A percentile compares a stretch with the other conserved stretches of the same genome.
Conservation (phyloP, 2,797 vertebrate genomes). For the Lophotriccus pileatus region DNA sequence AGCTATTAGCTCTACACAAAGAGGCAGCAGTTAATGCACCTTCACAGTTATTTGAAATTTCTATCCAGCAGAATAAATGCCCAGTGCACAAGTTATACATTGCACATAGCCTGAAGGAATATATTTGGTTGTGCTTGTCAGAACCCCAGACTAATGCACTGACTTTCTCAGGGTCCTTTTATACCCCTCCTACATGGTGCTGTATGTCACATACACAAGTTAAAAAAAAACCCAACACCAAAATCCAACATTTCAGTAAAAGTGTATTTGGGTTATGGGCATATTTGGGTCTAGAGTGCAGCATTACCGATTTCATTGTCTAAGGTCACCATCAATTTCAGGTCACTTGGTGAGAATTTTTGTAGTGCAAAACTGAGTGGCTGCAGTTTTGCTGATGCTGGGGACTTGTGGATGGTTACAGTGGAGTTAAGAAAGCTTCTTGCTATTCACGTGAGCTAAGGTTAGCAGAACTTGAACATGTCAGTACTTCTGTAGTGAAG, state of each 20-base stretch:
- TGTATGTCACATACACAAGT: not conserved
- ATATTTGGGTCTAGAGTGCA: not conserved
- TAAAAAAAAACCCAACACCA: accelerated
- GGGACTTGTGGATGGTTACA: not conserved
- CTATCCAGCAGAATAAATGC: not conserved
- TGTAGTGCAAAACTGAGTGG: not conserved
- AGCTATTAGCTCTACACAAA: not conserved
- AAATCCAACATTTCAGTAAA: not conserved
- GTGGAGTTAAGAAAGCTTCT: not conserved
- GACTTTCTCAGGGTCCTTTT: not conserved
- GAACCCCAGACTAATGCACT: not conserved
- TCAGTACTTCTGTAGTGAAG: not conserved
- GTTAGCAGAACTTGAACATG: not conserved
- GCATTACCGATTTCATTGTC: not conserved
- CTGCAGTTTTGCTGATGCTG: not conserved
- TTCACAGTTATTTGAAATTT: not conserved
- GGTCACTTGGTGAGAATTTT: not conserved
- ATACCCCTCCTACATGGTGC: accelerated
- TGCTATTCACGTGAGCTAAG: not conserved
- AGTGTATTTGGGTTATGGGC: not conserved
- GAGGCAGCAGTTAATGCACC: not conserved
- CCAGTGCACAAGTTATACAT: not conserved
- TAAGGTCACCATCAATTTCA: not conserved
- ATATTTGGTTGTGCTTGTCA: not conserved
- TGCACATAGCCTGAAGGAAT: not conserved